Base-by-base conservation (phyloP, 2,797 vertebrate genomes). In the Amazonetta brasiliensis region DNA sequence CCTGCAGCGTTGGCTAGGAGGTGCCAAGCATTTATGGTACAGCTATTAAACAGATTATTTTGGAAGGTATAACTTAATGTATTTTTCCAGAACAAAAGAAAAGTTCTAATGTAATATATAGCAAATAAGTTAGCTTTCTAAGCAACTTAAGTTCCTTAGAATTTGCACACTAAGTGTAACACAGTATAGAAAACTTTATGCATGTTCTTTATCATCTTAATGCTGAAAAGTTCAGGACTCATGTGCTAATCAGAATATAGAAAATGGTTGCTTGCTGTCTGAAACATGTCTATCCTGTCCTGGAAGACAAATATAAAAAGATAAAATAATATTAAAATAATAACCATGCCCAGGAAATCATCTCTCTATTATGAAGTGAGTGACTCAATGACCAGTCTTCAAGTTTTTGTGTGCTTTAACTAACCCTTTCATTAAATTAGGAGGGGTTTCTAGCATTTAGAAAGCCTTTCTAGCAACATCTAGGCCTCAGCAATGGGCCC, bases 81-180 rank as follows among this genome's bases (percentile, higher is more conserved):
- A 12, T 75, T 89, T 95, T 85, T 66, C 77, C 48, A 84, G 95
- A 90, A 93, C 56, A 88, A 91, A 96, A 64, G 67, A 72, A 72
- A 92, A 83, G 0, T 84, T 71, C 78, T 71, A 67, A 81, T 46
- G n/a, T 90, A 69, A 35, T 93, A 50, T 50, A 62, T 71, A 83
- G 55, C 69, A 90, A 89, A 81, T 92, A 80, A 62, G 33, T 81
- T 94, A 67, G 10, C 63, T 11, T 85, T 93, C 62, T 84, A 37
- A 94, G 82, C 37, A 86, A 43, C 41, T 94, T 43, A 89, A 56
- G 19, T 74, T 80, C 37, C 46, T 90, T 89, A 74, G 72, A 75
- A 83, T 46, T 67, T 76, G 26, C 56, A 37, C 43, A 72, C 17
- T 7, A 68, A 31, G 12, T 26, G n/a, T 64, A 41, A 62, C 23